Conservation (phyloP, 2,113 vertebrate species). For the Urocynchramus pylzowi region DNA sequence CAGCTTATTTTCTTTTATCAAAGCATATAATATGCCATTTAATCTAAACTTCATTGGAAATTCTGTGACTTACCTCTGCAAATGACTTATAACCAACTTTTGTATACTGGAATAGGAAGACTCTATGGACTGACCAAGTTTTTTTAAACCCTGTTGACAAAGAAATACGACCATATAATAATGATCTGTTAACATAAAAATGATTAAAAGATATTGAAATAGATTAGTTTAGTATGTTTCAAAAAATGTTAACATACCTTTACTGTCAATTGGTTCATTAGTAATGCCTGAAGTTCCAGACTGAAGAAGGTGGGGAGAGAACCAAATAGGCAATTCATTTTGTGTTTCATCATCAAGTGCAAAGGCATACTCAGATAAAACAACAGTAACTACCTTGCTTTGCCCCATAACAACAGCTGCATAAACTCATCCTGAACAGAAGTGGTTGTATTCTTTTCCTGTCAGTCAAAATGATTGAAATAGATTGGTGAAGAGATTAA, state of each 20-base stretch:
- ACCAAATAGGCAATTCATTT: background rate
- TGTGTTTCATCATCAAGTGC: background rate
- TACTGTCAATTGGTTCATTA: constrained; percentile 96
- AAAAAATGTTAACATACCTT: constrained; percentile 77
- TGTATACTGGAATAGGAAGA: constrained; percentile 98
- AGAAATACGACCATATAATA: background rate
- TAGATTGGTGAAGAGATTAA: background rate
- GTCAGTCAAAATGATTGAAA: constrained; percentile 21
- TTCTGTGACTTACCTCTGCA: constrained; percentile 84
- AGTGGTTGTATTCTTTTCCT: constrained; percentile 96
- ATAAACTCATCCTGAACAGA: constrained; percentile 98
- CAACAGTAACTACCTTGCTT: constrained; percentile 84
- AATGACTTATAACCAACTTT: constrained; percentile 95
- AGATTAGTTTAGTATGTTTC: background rate
- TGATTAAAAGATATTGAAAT: background rate
- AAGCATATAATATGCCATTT: background rate
- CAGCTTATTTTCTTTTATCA: background rate
- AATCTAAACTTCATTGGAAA: background rate
- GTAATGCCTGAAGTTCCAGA: constrained; percentile 90
- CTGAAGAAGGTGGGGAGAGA: constrained; percentile 63
- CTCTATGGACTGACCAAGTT: constrained; percentile 95
- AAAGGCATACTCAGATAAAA: constrained; percentile 14
- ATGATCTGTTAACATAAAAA: background rate
- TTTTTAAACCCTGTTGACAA: constrained; percentile 88
- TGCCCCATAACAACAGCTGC: constrained; percentile 94